Percentiles rank a stretch among this genome's conserved stretches.
Conservation (phyloP, 2,113 vertebrate species). For the Notarius quadriscutis region DNA sequence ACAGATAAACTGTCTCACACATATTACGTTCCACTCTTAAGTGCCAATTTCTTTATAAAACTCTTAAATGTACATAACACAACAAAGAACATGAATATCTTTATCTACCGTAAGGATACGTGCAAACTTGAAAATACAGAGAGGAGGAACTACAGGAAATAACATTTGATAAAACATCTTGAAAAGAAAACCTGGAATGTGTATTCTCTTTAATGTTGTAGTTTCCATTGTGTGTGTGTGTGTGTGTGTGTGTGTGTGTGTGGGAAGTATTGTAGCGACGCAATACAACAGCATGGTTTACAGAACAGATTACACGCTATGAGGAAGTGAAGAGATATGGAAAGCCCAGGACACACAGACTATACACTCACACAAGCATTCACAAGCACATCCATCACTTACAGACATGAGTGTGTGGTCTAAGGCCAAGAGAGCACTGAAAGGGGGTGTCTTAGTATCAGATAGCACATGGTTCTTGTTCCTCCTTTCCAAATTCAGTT, state of each 20-base stretch:
- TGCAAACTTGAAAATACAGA: neutral
- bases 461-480: conserved; percentile 22
- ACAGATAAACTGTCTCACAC: neutral
- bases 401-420: conserved; percentile 36
- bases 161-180: neutral
- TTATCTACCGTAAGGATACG: neutral
- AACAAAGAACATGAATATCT: neutral
- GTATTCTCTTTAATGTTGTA: neutral
- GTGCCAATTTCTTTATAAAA: neutral
- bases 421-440: conserved; percentile 24
- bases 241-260: too few relatives aligned
- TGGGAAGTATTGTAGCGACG: too few relatives aligned
- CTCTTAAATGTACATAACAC: neutral
- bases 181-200: neutral
- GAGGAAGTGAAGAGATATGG: conserved; percentile 26
- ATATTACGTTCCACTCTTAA: neutral
- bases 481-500: neutral
- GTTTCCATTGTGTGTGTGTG: neutral
- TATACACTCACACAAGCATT: neutral
- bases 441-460: conserved; percentile 23
- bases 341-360: conserved; percentile 6
- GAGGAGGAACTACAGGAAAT: neutral
- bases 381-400: conserved; percentile 41
- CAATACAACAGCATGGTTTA: too few relatives aligned
- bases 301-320: too few relatives aligned